Conservation (phyloP, 1,140 invertebrate species). For the Alviniconcha marisindica region DNA sequence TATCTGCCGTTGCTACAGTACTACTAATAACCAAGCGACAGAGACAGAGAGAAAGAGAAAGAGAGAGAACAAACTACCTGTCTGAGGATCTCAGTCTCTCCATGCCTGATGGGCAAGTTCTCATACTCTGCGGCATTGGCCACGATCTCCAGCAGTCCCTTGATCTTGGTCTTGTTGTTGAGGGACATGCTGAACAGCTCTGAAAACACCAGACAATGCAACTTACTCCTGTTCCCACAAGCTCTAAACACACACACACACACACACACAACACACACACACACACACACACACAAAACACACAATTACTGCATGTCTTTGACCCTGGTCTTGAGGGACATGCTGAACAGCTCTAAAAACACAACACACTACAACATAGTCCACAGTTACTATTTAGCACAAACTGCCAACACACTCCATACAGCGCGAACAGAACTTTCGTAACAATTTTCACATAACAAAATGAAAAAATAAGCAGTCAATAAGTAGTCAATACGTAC, state of each 20-base stretch:
- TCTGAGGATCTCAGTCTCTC: conserved; percentile 93
- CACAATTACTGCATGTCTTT: too few relatives aligned
- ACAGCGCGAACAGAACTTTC: too few relatives aligned
- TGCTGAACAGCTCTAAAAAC: conserved; percentile 92
- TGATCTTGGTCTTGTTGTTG: conserved; percentile 97
- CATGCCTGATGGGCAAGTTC: conserved; percentile 94
- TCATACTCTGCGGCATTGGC: conserved; percentile 98
- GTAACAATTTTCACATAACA: too few relatives aligned
- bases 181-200: conserved; percentile 98
- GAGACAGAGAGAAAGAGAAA: too few relatives aligned
- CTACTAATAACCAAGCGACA: too few relatives aligned
- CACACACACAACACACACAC: conserved; percentile 11
- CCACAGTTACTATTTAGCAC: too few relatives aligned
- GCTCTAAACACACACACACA: conserved; percentile 81
- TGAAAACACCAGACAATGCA: conserved; percentile 73
- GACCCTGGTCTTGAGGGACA: conserved; percentile 97
- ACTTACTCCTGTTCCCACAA: conserved; percentile 93
- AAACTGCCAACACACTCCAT: too few relatives aligned
- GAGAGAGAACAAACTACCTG: conserved; percentile 59
- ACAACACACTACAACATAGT: conserved; percentile 59
- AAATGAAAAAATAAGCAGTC: too few relatives aligned
- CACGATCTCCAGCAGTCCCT: conserved; percentile 98
- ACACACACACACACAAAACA: not conserved
- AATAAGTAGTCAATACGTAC: too few relatives aligned
- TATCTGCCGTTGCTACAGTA: too few relatives aligned